Base-by-base conservation (phyloP, 2,797 vertebrate species). In the Ptychobarbus kaznakovi region DNA sequence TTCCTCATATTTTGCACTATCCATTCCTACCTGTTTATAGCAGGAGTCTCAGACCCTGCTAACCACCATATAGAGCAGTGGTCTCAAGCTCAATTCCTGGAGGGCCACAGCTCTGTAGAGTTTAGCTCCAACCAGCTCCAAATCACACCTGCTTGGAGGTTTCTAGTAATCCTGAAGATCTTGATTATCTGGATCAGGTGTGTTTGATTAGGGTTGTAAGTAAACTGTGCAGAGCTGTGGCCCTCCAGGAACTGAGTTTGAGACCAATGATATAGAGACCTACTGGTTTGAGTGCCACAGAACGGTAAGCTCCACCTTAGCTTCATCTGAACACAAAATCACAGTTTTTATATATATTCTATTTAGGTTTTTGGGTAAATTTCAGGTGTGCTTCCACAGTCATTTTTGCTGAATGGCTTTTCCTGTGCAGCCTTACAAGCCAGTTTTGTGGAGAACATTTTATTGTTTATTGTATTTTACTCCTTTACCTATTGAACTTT, bases 241-340 rank as follows among this genome's bases (percentile, higher is more conserved):
- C n/a, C n/a, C n/a, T n/a, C n/a, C n/a, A n/a, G n/a, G n/a, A n/a
- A n/a, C n/a, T n/a, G n/a, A n/a, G n/a, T n/a, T n/a, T n/a, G n/a
- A n/a, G n/a, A n/a, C n/a, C n/a, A n/a, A n/a, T n/a, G n/a, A n/a
- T n/a, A n/a, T n/a, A 38, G 61, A 44, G 1, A 66, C n/a, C 35
- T 61, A 9, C 70, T 15, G 56, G 58, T 61, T 61, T 61, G 22
- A 58, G 56, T 58, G 61, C 61, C 61, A 65, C 25, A 32, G 28
- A 16, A 65, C 3, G 61, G 13, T 15, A 20, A 65, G 15, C n/a
- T 63, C 40, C n/a, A 32, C 12, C 58, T 32, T 32, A 4, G 1
- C 46, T 32, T 49, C 20, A 68, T 51, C 25, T 68, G 61, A 35
- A 68, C 18, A 80, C 44, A 49, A 80, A 66, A 68, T 66, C 42